Evolutionary conservation across 2,797 vertebrate genomes (phyloP).

Genomic region (Tachyglossus aculeatus): DNA sequence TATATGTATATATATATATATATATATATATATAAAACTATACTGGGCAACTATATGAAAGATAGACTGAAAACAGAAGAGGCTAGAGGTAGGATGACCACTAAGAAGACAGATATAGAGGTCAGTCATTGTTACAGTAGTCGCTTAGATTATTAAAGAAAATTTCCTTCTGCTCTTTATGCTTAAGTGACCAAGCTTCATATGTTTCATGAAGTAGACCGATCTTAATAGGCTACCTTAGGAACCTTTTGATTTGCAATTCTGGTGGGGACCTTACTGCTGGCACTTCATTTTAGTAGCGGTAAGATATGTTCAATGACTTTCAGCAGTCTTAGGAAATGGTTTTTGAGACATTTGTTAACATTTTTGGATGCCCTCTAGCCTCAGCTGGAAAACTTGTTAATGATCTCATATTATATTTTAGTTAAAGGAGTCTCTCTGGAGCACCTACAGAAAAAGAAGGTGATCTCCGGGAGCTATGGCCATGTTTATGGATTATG

Average conservation of each 20-base stretch:
- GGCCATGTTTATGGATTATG: too few species aligned
- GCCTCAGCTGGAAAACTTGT: background rate
- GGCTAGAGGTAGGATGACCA: too few species aligned
- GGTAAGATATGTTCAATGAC: background rate
- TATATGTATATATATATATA: too few species aligned
- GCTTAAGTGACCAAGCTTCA: background rate
- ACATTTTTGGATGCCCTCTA: background rate
- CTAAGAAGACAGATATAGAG: too few species aligned
- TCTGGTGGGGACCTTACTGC: background rate
- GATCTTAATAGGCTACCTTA: background rate
- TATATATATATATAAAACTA: too few species aligned
- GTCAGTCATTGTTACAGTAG: too few species aligned
- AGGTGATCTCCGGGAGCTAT: too few species aligned
- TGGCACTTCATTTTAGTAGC: background rate
- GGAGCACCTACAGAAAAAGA: too few species aligned
- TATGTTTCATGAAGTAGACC: background rate
- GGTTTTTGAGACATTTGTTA: background rate
- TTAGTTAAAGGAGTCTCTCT: background rate
- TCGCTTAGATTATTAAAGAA: background rate
- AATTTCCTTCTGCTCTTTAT: background rate
- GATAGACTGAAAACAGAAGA: too few species aligned
- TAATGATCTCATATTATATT: background rate
- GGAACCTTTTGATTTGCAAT: background rate
- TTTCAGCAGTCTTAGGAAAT: background rate
- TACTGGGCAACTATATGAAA: too few species aligned